Percentiles rank a stretch among this genome's conserved stretches.
These are phyloP conservation scores for Notiomystis cincta DNA, from an alignment of 2,113 vertebrate species.

Conservation along the genomic window DNA sequence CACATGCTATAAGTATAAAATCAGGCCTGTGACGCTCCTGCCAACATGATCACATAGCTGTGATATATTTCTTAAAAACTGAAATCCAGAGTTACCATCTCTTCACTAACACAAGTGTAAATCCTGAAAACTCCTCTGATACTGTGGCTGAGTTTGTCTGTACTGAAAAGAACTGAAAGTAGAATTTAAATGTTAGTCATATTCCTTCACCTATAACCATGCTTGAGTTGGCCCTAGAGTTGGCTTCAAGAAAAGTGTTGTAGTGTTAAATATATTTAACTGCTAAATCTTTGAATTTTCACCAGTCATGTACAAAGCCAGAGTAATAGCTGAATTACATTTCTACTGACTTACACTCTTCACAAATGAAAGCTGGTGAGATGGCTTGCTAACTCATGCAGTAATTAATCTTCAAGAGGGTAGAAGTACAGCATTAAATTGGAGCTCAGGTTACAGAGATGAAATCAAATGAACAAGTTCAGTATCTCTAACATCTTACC, in stretches of 20 bases:
- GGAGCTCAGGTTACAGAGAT: conserved; percentile 69
- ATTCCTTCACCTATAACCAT: not conserved
- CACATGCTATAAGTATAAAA: accelerated
- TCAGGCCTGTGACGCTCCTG: not conserved
- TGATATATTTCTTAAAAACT: no score
- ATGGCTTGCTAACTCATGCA: conserved; percentile 56
- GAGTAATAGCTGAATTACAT: conserved; percentile 13
- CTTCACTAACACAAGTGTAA: not conserved
- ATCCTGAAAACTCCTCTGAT: not conserved
- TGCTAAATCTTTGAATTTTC: conserved; percentile 13
- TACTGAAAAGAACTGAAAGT: not conserved
- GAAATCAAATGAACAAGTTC: conserved; percentile 72
- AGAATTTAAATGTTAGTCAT: not conserved
- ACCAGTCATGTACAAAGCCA: not conserved
- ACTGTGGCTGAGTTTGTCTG: not conserved
- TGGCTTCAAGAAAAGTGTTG: not conserved
- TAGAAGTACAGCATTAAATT: conserved; percentile 71
- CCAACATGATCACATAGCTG: not conserved
- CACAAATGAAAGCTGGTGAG: conserved; percentile 41
- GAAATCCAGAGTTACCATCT: not conserved
- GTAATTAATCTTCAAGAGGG: conserved; percentile 75
- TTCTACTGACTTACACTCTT: conserved; percentile 44
- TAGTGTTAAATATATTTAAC: conserved; percentile 12
- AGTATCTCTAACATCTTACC: conserved; percentile 60
- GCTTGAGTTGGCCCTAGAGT: not conserved